These are phyloP conservation scores for Microcebus griseorufus DNA, from an alignment of 2,113 vertebrate genomes.

Conservation along the genomic window DNA sequence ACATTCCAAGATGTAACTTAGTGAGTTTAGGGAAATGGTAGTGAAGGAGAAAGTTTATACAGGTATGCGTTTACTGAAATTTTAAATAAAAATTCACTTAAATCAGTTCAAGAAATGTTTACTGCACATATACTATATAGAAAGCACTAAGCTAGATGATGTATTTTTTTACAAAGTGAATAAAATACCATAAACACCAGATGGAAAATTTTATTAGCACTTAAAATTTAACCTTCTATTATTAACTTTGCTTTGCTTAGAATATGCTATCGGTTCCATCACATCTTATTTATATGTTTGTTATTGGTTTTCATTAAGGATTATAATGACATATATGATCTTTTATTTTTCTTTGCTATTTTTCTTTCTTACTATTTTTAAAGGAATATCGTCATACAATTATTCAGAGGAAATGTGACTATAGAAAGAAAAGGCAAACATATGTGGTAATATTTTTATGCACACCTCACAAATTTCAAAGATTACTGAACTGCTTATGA, in stretches of 20 bases:
- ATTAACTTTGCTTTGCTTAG: background rate
- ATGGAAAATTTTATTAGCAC: background rate
- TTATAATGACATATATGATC: background rate
- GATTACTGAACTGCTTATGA: background rate
- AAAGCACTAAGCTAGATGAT: background rate
- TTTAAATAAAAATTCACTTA: slow-evolving; percentile 56
- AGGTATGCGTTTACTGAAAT: background rate
- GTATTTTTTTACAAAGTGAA: slow-evolving; percentile 8
- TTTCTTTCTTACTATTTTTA: slow-evolving; percentile 33
- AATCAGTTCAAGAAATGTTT: slow-evolving; percentile 35
- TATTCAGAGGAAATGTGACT: slow-evolving; percentile 32
- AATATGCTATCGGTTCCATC: background rate
- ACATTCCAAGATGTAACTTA: background rate
- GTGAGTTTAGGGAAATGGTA: background rate
- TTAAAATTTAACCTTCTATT: slow-evolving; percentile 34
- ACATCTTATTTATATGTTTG: background rate
- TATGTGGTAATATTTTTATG: background rate
- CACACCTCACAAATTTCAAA: slow-evolving; percentile 13
- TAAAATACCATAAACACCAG: background rate
- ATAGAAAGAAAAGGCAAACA: background rate
- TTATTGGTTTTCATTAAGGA: background rate
- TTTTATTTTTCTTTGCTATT: slow-evolving; percentile 21
- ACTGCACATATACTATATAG: background rate
- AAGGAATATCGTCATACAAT: background rate
- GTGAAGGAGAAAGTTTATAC: slow-evolving; percentile 1